These are phyloP conservation scores for Acanthis flammea DNA, from an alignment of 2,797 vertebrate genomes.

Conservation along the genomic window DNA sequence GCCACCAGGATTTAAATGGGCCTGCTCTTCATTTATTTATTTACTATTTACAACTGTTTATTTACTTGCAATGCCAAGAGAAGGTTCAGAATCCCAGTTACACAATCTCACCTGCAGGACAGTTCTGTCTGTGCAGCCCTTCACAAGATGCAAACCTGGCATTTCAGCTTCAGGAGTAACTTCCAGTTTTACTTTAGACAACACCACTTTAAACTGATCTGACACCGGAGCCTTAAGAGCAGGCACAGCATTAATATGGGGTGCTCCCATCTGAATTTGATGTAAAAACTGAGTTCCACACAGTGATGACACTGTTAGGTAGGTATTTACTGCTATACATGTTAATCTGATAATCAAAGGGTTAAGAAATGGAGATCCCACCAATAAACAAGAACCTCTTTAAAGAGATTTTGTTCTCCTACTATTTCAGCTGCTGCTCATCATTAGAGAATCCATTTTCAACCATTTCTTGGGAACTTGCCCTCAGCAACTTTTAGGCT, in stretches of 20 bases:
- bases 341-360: background rate
- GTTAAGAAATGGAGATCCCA: background rate
- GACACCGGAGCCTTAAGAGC: background rate
- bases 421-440: background rate
- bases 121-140: background rate
- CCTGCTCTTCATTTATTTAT: background rate
- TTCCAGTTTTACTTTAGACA: background rate
- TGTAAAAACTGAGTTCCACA: background rate
- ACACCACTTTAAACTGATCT: background rate
- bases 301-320: background rate
- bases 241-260: background rate
- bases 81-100: background rate
- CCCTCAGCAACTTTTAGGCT: background rate
- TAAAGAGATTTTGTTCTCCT: background rate
- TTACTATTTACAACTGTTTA: background rate
- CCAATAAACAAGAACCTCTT: background rate
- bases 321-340: background rate
- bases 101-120: background rate
- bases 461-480: background rate
- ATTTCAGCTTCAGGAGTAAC: background rate
- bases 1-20: background rate
- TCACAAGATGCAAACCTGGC: background rate
- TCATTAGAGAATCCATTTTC: background rate
- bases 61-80: background rate
- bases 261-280: background rate